Percentiles rank a stretch among this genome's conserved stretches.
These are phyloP conservation scores for Micrasema minimum DNA, from an alignment of 1,140 invertebrate species.

Conservation along the genomic window DNA sequence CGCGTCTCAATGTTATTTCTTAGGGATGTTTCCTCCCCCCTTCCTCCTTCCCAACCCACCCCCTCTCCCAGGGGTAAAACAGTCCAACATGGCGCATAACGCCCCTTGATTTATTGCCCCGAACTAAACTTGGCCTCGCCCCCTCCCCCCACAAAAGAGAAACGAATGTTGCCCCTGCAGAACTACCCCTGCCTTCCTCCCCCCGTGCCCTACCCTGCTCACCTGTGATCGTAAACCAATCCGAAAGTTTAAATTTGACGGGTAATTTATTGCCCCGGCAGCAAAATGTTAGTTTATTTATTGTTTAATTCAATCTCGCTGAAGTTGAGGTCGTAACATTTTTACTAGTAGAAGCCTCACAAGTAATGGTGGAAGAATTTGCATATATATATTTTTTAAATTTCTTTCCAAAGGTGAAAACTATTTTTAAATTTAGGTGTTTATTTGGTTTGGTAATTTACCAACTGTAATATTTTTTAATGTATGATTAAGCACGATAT, in stretches of 20 bases:
- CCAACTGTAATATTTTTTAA: too few species aligned
- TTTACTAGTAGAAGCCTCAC: too few species aligned
- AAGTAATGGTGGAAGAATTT: too few species aligned
- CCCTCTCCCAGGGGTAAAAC: slow-evolving; percentile 19
- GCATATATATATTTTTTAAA: too few species aligned
- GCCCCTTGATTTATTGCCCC: slow-evolving; percentile 68
- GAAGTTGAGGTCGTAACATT: too few species aligned
- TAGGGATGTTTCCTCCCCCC: slow-evolving; percentile 16
- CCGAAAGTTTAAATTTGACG: slow-evolving; percentile 23
- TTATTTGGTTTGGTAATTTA: too few species aligned
- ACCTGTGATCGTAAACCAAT: slow-evolving; percentile 33
- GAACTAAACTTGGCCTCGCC: slow-evolving; percentile 48
- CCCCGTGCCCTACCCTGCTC: slow-evolving; percentile 5
- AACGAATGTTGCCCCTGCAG: slow-evolving; percentile 25
- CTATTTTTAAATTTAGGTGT: too few species aligned
- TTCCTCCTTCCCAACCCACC: not conserved
- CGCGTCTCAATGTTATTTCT: slow-evolving; percentile 32
- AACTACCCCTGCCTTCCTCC: not conserved
- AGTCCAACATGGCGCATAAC: slow-evolving; percentile 67
- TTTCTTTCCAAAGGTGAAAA: too few species aligned
- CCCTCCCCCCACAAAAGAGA: slow-evolving; percentile 43
- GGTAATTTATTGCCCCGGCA: slow-evolving; percentile 1
- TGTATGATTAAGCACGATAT: too few species aligned
- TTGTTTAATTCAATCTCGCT: too few species aligned
- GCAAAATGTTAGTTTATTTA: too few species aligned